Conservation (phyloP, 2,797 vertebrate genomes). For the Vespertilio murinus region DNA sequence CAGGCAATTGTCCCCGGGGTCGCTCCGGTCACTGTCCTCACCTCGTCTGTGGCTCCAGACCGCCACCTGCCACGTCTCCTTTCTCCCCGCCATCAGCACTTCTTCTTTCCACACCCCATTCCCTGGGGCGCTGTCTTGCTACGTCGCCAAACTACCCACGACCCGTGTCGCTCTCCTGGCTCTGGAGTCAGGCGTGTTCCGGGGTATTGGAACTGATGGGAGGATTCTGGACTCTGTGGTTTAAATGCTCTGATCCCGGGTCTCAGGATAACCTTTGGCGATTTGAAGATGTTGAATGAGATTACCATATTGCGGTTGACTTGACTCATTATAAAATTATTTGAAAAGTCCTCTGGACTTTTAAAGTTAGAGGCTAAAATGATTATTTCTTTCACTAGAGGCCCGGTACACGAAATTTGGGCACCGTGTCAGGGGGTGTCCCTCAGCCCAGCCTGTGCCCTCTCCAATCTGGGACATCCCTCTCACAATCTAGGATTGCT, state of each 20-base stretch:
- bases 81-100: background rate
- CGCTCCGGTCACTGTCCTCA: background rate
- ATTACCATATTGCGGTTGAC: background rate
- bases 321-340: background rate
- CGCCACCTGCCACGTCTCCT: background rate
- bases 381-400: conserved; percentile 26
- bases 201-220: background rate
- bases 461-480: no score
- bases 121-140: background rate
- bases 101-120: background rate
- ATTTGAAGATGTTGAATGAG: background rate
- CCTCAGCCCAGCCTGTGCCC: no score
- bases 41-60: background rate
- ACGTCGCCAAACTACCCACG: background rate
- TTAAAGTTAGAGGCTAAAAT: conserved; percentile 41
- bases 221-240: conserved; percentile 10
- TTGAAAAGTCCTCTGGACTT: conserved; percentile 33
- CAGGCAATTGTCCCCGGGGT: background rate
- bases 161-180: background rate
- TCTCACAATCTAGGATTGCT: no score
- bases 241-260: background rate
- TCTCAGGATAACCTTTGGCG: background rate
- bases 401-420: no score
- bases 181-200: background rate
- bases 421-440: no score